phyloP scores from a whole-genome alignment of 1,140 invertebrate genomes.

The Sminthurinus signatus region DNA sequence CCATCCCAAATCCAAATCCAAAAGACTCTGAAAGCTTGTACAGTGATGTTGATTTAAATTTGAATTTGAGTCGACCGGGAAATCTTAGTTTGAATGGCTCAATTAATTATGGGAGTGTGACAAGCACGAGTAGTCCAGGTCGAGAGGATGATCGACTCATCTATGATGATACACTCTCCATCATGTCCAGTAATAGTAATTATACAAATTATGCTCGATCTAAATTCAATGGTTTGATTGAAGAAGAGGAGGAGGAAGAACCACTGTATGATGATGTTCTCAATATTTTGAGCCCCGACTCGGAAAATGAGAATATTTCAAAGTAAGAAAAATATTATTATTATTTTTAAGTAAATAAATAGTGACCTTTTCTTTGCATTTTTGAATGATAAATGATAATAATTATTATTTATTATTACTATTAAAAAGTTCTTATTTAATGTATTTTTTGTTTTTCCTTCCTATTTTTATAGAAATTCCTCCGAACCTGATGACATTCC shows the following conservation, averaged over 20 bases:
- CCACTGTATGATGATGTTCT: constrained; percentile 41
- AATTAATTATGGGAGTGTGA: constrained; percentile 5
- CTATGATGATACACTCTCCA: constrained; percentile 34
- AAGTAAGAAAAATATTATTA: constrained; percentile 7
- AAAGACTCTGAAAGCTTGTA: constrained; percentile 38
- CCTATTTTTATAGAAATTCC: no score
- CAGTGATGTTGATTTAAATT: constrained; percentile 30
- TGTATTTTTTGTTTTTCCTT: no score
- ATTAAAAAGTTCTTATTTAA: no score
- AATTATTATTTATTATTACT: no score
- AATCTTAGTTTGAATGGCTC: not conserved
- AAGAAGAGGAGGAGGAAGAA: constrained; percentile 19
- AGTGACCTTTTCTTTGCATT: no score
- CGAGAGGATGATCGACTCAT: constrained; percentile 18
- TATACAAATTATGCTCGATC: constrained; percentile 9
- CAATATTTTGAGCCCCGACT: constrained; percentile 18
- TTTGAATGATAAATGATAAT: no score
- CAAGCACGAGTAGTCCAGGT: not conserved
- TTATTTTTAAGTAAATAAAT: no score
- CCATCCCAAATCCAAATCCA: no score
- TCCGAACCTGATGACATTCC: constrained; percentile 31
- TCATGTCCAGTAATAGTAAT: constrained; percentile 22
- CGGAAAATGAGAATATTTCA: constrained; percentile 16
- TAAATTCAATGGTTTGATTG: constrained; percentile 6
- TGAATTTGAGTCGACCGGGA: no score